Evolutionary conservation across 2,113 vertebrate genomes (phyloP).

Genomic region (Acrocephalus arundinaceus): DNA sequence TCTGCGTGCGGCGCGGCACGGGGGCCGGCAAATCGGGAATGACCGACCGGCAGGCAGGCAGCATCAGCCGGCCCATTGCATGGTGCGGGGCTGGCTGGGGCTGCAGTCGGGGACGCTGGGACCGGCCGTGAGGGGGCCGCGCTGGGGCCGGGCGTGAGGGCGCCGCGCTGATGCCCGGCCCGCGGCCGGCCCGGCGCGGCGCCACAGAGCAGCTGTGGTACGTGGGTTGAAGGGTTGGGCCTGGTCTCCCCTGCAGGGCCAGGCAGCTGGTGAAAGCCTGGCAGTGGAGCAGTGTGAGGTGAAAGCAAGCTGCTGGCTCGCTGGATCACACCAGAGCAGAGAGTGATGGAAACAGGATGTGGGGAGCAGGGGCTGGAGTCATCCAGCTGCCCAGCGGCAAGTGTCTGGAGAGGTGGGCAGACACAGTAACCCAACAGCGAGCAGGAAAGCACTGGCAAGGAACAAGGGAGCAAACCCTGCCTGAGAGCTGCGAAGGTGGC

Average conservation of each 20-base stretch:
- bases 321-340: not conserved
- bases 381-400: fast-evolving
- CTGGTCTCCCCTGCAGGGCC: not conserved
- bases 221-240: fast-evolving
- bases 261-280: not conserved
- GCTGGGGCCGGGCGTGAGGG: no score
- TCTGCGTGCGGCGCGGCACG: fast-evolving
- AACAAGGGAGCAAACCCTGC: not conserved
- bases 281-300: fast-evolving
- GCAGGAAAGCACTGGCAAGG: not conserved
- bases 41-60: not conserved
- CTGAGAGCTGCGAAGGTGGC: fast-evolving
- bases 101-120: fast-evolving
- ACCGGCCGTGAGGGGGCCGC: no score
- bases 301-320: not conserved
- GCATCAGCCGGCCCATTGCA: not conserved
- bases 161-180: not conserved
- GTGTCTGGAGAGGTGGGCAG: not conserved
- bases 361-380: not conserved
- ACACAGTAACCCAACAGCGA: fast-evolving
- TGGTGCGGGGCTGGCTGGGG: not conserved
- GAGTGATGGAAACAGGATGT: fast-evolving
- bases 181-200: fast-evolving
- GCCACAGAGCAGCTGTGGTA: not conserved
- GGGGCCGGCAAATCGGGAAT: not conserved